A percentile compares a stretch with the other conserved stretches of the same genome.
phyloP scores from a whole-genome alignment of 2,797 vertebrate genomes.

The Lithobates pipiens region DNA sequence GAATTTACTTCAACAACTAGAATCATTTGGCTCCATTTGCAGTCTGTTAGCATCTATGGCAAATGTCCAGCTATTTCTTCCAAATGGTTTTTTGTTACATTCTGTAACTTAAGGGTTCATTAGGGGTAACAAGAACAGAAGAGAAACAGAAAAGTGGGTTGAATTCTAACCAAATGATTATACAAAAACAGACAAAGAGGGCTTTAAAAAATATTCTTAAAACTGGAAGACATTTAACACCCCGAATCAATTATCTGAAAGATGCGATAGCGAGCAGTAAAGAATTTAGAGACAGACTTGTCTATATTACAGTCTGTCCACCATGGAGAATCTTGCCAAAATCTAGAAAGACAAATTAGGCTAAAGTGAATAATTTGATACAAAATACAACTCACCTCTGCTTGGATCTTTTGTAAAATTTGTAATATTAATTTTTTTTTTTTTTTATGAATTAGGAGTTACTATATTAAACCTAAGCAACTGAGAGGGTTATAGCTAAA shows the following conservation, averaged over 20 bases:
- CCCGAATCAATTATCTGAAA: slow-evolving; percentile 43
- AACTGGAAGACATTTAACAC: slow-evolving; percentile 50
- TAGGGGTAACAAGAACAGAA: slow-evolving; percentile 51
- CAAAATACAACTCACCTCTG: neutral
- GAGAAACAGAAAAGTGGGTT: slow-evolving; percentile 57
- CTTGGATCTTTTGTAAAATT: slow-evolving; percentile 1
- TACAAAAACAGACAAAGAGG: slow-evolving; percentile 51
- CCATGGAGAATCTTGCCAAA: slow-evolving; percentile 36
- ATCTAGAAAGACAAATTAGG: slow-evolving; percentile 37
- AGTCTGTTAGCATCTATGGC: slow-evolving; percentile 52
- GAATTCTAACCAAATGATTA: slow-evolving; percentile 56
- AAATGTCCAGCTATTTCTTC: slow-evolving; percentile 44
- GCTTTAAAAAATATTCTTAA: slow-evolving; percentile 50
- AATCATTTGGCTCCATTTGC: slow-evolving; percentile 27
- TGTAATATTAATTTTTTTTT: neutral
- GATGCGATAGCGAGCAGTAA: slow-evolving; percentile 36
- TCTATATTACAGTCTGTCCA: slow-evolving; percentile 37
- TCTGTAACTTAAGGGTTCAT: slow-evolving; percentile 57
- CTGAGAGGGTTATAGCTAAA: neutral
- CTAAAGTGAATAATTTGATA: slow-evolving; percentile 39
- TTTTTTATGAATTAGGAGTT: neutral
- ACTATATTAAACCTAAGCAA: neutral
- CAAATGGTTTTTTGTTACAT: slow-evolving; percentile 46
- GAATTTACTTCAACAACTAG: slow-evolving; percentile 31
- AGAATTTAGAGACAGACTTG: slow-evolving; percentile 34